A percentile compares a stretch with the other conserved stretches of the same genome.
phyloP scores from a whole-genome alignment of 2,113 vertebrate genomes.

The Pangasianodon hypophthalmus region DNA sequence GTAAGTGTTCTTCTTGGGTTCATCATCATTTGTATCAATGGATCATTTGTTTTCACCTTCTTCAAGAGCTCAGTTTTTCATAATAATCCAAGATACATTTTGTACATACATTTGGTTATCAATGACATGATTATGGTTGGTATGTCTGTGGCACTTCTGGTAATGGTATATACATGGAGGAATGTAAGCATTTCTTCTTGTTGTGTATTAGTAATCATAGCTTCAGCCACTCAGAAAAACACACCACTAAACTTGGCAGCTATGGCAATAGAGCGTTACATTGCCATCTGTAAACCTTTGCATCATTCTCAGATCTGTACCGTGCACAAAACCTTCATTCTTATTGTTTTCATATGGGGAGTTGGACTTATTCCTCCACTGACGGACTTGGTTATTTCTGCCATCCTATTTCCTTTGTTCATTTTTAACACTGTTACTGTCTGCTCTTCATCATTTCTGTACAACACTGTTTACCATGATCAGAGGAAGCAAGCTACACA shows the following conservation, averaged over 20 bases:
- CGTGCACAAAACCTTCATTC: conserved; percentile 52
- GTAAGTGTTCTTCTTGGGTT: conserved; percentile 36
- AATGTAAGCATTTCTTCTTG: conserved; percentile 36
- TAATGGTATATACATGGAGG: conserved; percentile 16
- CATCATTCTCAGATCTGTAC: conserved; percentile 63
- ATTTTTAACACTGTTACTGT: neutral
- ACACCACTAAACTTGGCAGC: conserved; percentile 66
- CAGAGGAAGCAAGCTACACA: conserved; percentile 9
- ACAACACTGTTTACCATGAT: conserved; percentile 46
- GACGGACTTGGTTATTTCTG: conserved; percentile 53
- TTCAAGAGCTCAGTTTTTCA: conserved; percentile 47
- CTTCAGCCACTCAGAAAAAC: conserved; percentile 55
- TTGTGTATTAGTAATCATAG: conserved; percentile 26
- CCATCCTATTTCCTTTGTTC: conserved; percentile 9
- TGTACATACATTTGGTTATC: conserved; percentile 56
- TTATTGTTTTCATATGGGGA: conserved; percentile 59
- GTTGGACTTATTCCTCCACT: conserved; percentile 47
- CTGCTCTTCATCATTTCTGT: conserved; percentile 39
- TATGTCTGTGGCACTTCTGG: conserved; percentile 18
- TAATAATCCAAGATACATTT: conserved; percentile 50
- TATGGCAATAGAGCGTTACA: conserved; percentile 69
- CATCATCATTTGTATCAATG: conserved; percentile 47
- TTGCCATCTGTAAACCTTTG: conserved; percentile 63
- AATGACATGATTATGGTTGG: conserved; percentile 55
- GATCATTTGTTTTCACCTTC: conserved; percentile 44